Evolutionary conservation across 2,888 invertebrate species (phyloP), one percentile per base, ranked within the genome.

Genomic region (Harpalus rubripes): DNA sequence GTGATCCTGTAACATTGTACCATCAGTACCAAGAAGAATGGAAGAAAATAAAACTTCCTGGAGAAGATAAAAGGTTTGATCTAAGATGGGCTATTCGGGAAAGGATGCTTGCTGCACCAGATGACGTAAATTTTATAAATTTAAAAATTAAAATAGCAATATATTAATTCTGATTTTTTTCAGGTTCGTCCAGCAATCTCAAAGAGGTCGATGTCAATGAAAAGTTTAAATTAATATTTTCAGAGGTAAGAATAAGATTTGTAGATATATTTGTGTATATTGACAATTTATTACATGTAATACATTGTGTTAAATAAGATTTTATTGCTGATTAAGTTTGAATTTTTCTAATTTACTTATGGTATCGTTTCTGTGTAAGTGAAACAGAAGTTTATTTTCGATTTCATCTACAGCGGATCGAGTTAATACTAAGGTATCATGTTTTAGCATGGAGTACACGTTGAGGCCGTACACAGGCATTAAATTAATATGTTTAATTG

Each of bases 391-490:
- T 89, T 94, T 95, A 78, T 96, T 94, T 91, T 99, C 98, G 86
- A 99, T 94, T 89, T 93, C 93, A 88, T 98, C 95, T 0, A 97
- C 94, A 0, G 99, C 98, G 65, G 94, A 93, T 87, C 95, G 92
- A 0, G 98, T 98, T 1, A 99, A 90, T 5, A 99, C 95, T 8
- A 99, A 91, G 0, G 98, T 99, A 86, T 97, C 96, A 91, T 99
- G 97, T 92, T 99, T 99, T 86, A 99, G 90, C 97, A 99, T 98
- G 52, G 98, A 98, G 92, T 96, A 96, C 0, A 98, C 98, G 92
- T 99, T 99, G 15, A 99, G 92, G 89, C 98, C 97, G 92, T 98
- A 99, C 0, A 95, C 95, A 8, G 99, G 99, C 97, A 99, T 98
- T 26, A 99, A 92, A 91, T 97, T 99, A 56, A 98, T 94, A 89